A percentile compares a stretch with the other conserved stretches of the same genome.
phyloP scores from a whole-genome alignment of 2,113 vertebrate genomes.

The Myocastor coypus region DNA sequence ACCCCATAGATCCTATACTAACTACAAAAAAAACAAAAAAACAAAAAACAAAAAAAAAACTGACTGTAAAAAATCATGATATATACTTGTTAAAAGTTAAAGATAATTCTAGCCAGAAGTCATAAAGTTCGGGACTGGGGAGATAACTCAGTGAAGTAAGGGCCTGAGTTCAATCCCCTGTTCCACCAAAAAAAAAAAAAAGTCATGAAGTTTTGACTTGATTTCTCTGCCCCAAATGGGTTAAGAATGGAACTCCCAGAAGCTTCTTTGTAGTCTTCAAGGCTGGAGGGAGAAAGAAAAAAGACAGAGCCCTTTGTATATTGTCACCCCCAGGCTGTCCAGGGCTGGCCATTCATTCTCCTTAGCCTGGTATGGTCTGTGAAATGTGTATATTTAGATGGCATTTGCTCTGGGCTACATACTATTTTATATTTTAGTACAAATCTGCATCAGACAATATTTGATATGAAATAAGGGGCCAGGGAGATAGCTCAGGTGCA shows the following conservation, averaged over 20 bases:
- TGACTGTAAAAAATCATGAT: not conserved
- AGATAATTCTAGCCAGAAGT: conserved; percentile 9
- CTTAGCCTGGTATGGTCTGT: not conserved
- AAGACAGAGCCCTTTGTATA: not conserved
- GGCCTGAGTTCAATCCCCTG: too few species aligned
- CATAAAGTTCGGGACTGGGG: not conserved
- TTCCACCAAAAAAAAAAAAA: too few species aligned
- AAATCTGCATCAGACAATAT: not conserved
- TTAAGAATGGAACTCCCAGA: not conserved
- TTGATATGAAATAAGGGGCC: not conserved
- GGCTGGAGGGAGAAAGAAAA: not conserved
- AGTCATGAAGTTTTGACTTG: not conserved
- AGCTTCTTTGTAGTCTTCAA: not conserved
- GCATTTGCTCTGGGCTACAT: not conserved
- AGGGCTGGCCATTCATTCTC: not conserved
- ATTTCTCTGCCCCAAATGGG: not conserved
- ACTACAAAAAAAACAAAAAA: too few species aligned
- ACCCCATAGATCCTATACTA: too few species aligned
- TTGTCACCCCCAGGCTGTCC: not conserved
- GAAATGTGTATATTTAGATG: not conserved
- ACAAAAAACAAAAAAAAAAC: not conserved
- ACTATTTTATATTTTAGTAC: not conserved
- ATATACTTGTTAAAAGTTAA: not conserved
- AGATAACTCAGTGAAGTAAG: too few species aligned
- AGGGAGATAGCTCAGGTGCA: too few species aligned